Conservation (phyloP, 1,140 invertebrate species). For the Ooceraea biroi region DNA sequence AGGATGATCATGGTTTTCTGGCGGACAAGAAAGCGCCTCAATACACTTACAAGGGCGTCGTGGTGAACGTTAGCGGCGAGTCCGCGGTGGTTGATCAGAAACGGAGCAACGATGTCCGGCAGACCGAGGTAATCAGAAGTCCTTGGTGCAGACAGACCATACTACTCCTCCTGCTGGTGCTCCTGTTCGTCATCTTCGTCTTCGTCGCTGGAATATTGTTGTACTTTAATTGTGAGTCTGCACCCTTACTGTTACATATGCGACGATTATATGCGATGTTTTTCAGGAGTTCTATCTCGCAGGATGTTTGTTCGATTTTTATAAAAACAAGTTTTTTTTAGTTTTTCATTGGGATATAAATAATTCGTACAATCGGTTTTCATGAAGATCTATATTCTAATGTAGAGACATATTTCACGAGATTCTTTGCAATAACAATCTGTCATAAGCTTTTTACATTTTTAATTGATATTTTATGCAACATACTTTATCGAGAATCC, state of each 20-base stretch:
- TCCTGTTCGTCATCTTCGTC: conserved; percentile 87
- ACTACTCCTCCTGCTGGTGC: conserved; percentile 85
- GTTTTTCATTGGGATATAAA: background rate
- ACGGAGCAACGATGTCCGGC: conserved; percentile 78
- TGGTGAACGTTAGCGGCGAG: conserved; percentile 86
- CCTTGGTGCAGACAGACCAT: conserved; percentile 87
- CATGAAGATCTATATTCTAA: background rate
- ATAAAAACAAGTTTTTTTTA: background rate
- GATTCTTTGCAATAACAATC: background rate
- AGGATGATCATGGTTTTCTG: conserved; percentile 86
- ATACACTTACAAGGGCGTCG: conserved; percentile 86
- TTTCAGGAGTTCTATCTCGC: background rate
- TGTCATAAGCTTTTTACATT: conserved; percentile 10
- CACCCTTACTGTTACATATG: background rate
- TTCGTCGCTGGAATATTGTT: conserved; percentile 87
- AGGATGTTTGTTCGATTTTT: background rate
- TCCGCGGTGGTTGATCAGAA: conserved; percentile 85
- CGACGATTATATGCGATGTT: background rate
- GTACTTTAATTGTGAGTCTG: conserved; percentile 88
- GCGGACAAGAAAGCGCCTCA: conserved; percentile 83
- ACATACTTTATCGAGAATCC: background rate
- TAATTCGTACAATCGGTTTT: conserved; percentile 10
- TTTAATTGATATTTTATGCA: conserved; percentile 21
- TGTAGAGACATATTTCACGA: background rate
- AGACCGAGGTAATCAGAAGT: conserved; percentile 78